These are phyloP conservation scores for Bombycilla garrulus DNA, from an alignment of 2,113 vertebrate genomes.

Conservation along the genomic window DNA sequence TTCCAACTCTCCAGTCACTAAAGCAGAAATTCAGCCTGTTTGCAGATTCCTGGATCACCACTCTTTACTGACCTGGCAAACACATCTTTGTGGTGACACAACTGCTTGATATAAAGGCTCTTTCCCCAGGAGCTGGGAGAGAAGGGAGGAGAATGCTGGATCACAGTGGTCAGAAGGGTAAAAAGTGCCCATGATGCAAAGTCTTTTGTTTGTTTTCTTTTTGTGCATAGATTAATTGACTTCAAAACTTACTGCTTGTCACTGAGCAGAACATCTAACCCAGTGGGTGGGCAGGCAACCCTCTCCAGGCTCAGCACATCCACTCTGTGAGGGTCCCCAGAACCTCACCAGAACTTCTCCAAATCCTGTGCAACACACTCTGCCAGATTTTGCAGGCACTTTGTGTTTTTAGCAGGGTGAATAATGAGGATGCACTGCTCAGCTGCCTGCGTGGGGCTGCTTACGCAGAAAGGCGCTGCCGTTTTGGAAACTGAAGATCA, in stretches of 20 bases:
- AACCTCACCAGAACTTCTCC: background rate
- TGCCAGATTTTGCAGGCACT: background rate
- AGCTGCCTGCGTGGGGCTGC: background rate
- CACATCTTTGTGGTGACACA: background rate
- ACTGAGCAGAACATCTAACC: slow-evolving; percentile 13
- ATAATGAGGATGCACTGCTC: background rate
- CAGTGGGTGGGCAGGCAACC: background rate
- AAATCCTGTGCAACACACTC: background rate
- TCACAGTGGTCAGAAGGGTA: background rate
- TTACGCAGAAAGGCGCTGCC: background rate
- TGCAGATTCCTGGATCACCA: background rate
- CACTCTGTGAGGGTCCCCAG: background rate
- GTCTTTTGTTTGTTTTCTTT: background rate
- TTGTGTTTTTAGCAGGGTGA: background rate
- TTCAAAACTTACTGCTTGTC: background rate
- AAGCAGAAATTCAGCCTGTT: background rate
- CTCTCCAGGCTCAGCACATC: background rate
- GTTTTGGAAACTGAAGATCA: background rate
- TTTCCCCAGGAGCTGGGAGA: background rate
- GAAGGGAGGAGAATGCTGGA: background rate
- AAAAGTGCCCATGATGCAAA: background rate
- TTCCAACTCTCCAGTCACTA: background rate
- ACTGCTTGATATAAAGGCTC: background rate
- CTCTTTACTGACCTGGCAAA: background rate
- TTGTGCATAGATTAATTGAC: slow-evolving; percentile 26